Conservation (phyloP, 2,113 vertebrate genomes). For the Tragelaphus imberbis region DNA sequence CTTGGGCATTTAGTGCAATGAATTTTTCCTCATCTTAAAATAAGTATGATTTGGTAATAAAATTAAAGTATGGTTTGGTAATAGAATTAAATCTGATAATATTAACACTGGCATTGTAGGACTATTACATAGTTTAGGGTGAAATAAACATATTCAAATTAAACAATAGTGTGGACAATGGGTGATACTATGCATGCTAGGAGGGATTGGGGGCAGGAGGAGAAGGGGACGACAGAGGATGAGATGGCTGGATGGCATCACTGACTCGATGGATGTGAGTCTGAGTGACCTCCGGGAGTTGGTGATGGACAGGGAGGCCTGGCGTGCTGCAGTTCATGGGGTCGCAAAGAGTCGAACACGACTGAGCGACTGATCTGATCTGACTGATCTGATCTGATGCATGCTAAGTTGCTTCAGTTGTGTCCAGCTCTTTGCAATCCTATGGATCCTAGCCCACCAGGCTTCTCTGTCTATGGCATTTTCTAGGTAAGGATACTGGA, state of each 20-base stretch:
- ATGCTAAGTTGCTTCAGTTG: not conserved
- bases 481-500: not conserved
- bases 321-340: too few species aligned
- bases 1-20: not conserved
- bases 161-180: not conserved
- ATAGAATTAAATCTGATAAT: not conserved
- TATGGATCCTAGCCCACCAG: not conserved
- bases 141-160: not conserved
- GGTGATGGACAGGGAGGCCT: too few species aligned
- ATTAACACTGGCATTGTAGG: not conserved
- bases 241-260: too few species aligned
- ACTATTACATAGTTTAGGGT: not conserved
- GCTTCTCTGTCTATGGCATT: not conserved
- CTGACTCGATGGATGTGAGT: too few species aligned
- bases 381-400: too few species aligned
- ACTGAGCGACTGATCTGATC: too few species aligned
- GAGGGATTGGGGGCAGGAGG: too few species aligned
- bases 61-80: not conserved
- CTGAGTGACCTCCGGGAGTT: too few species aligned
- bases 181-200: not conserved
- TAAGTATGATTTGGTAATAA: not conserved
- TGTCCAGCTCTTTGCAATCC: not conserved
- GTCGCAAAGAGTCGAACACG: too few species aligned
- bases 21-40: not conserved
- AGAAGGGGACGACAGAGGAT: too few species aligned